phyloP scores from a whole-genome alignment of 2,113 vertebrate species.

The Carassius gibelio region DNA sequence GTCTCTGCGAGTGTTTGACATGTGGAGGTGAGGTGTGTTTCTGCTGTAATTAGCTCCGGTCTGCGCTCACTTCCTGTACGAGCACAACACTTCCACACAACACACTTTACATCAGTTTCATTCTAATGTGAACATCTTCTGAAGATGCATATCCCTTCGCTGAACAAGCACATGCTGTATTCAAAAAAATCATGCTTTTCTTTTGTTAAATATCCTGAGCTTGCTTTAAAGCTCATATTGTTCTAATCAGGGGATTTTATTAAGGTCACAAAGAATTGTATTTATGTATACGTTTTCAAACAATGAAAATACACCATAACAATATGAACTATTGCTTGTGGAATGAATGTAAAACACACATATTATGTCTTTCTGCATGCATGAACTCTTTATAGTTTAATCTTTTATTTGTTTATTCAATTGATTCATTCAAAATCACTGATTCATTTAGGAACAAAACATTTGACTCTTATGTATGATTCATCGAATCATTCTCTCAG shows the following conservation, averaged over 20 bases:
- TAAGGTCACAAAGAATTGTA: too few species aligned
- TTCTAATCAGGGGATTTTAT: neutral
- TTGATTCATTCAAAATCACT: neutral
- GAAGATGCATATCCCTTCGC: neutral
- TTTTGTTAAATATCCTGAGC: too few species aligned
- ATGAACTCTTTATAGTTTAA: too few species aligned
- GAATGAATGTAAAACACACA: too few species aligned
- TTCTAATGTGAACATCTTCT: neutral
- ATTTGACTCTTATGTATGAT: neutral
- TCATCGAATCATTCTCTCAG: neutral
- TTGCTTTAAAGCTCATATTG: neutral
- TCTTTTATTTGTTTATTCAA: too few species aligned
- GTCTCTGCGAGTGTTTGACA: too few species aligned
- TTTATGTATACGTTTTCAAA: neutral
- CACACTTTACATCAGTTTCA: neutral
- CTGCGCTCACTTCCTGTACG: neutral
- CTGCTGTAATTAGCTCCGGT: neutral
- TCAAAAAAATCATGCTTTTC: neutral
- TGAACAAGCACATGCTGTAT: neutral
- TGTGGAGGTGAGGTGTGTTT: neutral
- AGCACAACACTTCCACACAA: too few species aligned
- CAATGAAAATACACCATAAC: neutral
- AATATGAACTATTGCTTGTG: neutral
- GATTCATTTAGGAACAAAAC: too few species aligned
- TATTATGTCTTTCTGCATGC: too few species aligned